Conservation (phyloP, 2,113 vertebrate species). For the Saccopteryx bilineata region DNA sequence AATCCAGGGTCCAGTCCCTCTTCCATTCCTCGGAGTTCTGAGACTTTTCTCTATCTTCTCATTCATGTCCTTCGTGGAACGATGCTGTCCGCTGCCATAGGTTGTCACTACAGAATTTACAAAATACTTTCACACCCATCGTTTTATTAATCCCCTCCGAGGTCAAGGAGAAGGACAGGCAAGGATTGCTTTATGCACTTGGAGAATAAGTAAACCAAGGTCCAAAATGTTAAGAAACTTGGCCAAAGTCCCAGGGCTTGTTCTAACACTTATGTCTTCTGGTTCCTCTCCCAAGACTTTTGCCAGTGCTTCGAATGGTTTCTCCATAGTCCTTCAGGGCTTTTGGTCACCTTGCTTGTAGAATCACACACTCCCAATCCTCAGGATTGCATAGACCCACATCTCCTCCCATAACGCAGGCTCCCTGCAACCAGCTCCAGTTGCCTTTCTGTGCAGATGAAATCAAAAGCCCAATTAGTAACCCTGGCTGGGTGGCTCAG, state of each 20-base stretch:
- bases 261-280: not conserved
- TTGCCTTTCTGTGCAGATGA: not conserved
- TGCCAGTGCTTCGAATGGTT: not conserved
- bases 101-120: not conserved
- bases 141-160: not conserved
- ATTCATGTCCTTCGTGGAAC: not conserved
- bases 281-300: not conserved
- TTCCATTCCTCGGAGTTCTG: not conserved
- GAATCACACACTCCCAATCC: not conserved
- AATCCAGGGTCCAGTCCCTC: not conserved
- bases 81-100: accelerated
- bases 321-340: not conserved
- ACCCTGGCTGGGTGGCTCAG: too few relatives aligned
- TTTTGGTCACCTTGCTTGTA: not conserved
- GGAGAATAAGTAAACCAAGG: not conserved
- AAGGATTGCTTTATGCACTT: not conserved
- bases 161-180: not conserved
- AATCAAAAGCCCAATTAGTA: not conserved
- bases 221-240: not conserved
- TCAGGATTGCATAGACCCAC: not conserved
- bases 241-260: not conserved
- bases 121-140: not conserved
- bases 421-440: not conserved
- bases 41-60: not conserved
- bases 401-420: not conserved